These are phyloP conservation scores for Blastomussa wellsi DNA, from an alignment of 92 coral and sea anemone species.

Conservation along the genomic window DNA sequence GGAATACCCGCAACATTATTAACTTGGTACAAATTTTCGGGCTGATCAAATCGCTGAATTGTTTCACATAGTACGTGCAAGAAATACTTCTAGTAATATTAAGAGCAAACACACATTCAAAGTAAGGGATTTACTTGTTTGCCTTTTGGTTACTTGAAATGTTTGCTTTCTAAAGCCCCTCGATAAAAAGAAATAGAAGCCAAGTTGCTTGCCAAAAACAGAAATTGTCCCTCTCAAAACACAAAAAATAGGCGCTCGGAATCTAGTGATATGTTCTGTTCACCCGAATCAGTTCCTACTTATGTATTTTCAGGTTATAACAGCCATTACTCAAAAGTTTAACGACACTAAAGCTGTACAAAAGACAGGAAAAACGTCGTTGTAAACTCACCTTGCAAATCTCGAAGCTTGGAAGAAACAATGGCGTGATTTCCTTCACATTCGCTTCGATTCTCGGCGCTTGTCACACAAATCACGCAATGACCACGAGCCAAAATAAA, in stretches of 20 bases:
- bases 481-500: not conserved
- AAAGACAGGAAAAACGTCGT: slow-evolving; percentile 3
- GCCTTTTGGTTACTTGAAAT: slow-evolving; percentile 17
- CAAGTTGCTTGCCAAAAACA: slow-evolving; percentile 27
- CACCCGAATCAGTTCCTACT: not conserved
- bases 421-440: slow-evolving; percentile 23
- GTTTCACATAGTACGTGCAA: not conserved
- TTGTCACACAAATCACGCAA: slow-evolving; percentile 38
- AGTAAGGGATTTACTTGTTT: slow-evolving; percentile 7
- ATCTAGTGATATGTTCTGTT: slow-evolving; percentile 25
- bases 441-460: not conserved
- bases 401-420: not conserved
- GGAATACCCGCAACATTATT: not conserved
- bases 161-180: slow-evolving; percentile 31
- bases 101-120: not conserved
- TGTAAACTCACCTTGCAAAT: slow-evolving; percentile 26
- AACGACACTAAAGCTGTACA: not conserved
- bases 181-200: slow-evolving; percentile 8
- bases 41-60: not conserved
- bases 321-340: not conserved
- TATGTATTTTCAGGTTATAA: not conserved
- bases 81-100: slow-evolving; percentile 1
- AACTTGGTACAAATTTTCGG: not conserved
- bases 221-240: not conserved
- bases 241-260: not conserved